Evolutionary conservation across 23 tunicate genomes (phyloP), one percentile per base, ranked within the genome.

Genomic region (Ascidia mentula): DNA sequence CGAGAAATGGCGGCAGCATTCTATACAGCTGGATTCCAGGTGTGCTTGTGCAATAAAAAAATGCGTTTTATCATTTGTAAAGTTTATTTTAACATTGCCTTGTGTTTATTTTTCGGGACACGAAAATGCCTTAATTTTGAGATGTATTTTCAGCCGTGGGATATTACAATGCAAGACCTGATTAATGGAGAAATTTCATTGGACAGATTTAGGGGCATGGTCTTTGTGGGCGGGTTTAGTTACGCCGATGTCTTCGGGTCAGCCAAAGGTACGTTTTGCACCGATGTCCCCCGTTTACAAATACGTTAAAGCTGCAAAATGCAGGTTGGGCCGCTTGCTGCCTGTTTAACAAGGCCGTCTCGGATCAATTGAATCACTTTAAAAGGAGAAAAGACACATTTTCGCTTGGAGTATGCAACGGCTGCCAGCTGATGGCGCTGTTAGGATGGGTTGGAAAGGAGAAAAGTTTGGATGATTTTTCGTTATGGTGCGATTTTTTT

Each of bases 351-450:
- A 72, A 65, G 26, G 32, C 18, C 18, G 88, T 87, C 6, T 83
- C 81, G n/a, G 26, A 35, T 4, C 85, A 87, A 59, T 40, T 92
- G 36, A 76, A 60, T n/a, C 72, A 35, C 0, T 92, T 92, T 38
- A 69, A 45, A 77, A 31, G 37, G 31, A 69, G 97, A 30, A 36
- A 72, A n/a, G 92, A 92, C 77, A 83, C 89, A 0, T 92, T 92
- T 73, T 92, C 97, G 28, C 76, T 92, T 36, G 97, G 97, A 45
- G 97, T 92, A 18, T 92, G 97, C 74, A 92, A 92, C 75, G 97
- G 97, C 34, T 92, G 97, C 69, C 97, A 92, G 78, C 71, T 92
- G 82, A 92, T 92, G 97, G 91, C 97, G 46, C 73, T 92, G 32
- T 86, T 92, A 20, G 97, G 97, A 18, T 92, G 97, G 97, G 73